phyloP scores from a whole-genome alignment of 2,888 invertebrate genomes.

The Catocala nupta region DNA sequence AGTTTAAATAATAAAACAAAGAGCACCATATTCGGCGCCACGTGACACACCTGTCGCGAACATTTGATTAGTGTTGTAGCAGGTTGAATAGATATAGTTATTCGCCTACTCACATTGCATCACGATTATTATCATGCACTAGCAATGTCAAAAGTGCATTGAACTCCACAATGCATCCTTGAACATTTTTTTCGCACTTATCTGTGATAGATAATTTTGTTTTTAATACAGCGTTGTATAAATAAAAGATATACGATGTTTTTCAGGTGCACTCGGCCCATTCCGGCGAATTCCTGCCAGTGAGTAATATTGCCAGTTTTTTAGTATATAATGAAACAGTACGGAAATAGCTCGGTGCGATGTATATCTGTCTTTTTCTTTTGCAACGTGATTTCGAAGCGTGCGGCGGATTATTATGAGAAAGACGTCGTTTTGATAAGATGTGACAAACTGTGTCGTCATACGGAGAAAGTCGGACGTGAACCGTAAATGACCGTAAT shows the following conservation, averaged over 20 bases:
- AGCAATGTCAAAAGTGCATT: constrained; percentile 81
- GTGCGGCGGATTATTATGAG: constrained; percentile 14
- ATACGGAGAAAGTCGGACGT: constrained; percentile 4
- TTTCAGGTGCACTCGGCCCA: constrained; percentile 32
- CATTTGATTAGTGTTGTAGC: constrained; percentile 37
- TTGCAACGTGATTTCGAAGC: constrained; percentile 14
- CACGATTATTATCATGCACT: constrained; percentile 66
- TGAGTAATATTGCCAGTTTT: constrained; percentile 41
- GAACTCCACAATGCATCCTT: constrained; percentile 77
- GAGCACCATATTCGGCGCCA: constrained; percentile 10
- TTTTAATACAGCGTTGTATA: constrained; percentile 53
- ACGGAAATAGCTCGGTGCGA: constrained; percentile 14
- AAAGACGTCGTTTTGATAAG: constrained; percentile 16
- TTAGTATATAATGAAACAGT: constrained; percentile 20
- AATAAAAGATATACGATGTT: constrained; percentile 48
- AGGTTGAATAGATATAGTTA: constrained; percentile 41
- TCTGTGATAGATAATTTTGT: constrained; percentile 70
- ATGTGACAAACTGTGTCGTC: background rate
- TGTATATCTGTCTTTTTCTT: constrained; percentile 23
- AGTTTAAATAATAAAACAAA: constrained; percentile 3
- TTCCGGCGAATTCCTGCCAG: constrained; percentile 29
- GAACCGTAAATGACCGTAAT: too few relatives aligned
- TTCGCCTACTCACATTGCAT: constrained; percentile 64
- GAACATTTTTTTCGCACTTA: constrained; percentile 73
- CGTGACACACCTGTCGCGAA: constrained; percentile 15